A percentile compares a stretch with the other conserved stretches of the same genome.
phyloP scores from a whole-genome alignment of 2,113 vertebrate genomes.

The Thoracochromis brauschi region DNA sequence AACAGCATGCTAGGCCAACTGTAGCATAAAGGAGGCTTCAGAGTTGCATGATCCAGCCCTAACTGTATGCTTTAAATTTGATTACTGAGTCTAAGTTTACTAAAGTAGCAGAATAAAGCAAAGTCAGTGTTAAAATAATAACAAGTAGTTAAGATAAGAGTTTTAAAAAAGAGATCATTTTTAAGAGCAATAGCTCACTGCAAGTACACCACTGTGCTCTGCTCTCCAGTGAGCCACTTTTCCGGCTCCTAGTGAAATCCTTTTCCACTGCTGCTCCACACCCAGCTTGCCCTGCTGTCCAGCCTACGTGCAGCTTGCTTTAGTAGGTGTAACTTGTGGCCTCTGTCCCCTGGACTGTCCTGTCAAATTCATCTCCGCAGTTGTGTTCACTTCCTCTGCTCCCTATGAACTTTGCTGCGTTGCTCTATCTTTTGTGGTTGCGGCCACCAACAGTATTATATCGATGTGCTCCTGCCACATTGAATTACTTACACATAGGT shows the following conservation, averaged over 20 bases:
- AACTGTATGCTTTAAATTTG: not conserved
- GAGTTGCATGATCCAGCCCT: not conserved
- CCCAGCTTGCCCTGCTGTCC: not conserved
- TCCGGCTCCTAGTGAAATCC: rapidly evolving
- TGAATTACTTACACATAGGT: not conserved
- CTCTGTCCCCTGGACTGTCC: not conserved
- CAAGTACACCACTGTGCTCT: not conserved
- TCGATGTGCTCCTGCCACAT: not conserved
- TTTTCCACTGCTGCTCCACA: not conserved
- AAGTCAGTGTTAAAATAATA: not conserved
- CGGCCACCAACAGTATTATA: not conserved
- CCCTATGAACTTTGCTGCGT: not conserved
- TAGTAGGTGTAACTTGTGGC: not conserved
- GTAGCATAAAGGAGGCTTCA: not conserved
- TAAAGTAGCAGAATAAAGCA: not conserved
- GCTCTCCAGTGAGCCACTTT: not conserved
- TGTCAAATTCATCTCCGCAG: not conserved
- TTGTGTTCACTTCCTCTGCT: not conserved
- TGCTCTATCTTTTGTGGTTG: not conserved
- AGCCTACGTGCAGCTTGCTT: not conserved
- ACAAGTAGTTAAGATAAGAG: not conserved
- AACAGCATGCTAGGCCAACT: not conserved
- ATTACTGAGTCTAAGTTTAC: not conserved
- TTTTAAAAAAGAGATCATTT: not conserved
- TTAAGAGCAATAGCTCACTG: not conserved